Evolutionary conservation across 2,888 invertebrate genomes (phyloP), one percentile per base, ranked within the genome.

Genomic region (Epiblema foenella): DNA sequence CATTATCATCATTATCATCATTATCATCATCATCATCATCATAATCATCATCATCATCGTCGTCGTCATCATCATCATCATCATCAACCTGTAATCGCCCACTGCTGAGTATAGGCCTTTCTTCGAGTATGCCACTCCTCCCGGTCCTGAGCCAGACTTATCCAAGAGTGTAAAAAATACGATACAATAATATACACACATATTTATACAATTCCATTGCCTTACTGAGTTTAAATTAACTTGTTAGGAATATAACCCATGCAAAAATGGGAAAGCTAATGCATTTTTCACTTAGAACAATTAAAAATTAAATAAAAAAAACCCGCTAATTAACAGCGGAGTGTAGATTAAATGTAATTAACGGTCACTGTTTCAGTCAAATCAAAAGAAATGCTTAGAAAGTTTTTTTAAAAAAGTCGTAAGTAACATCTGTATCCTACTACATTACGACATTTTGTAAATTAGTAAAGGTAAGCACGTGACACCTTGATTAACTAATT

Each of bases 401-500:
- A 2, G 0, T 1, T 18, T 4, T 33, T 17, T 15, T 3, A 17
- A 62, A 62, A 57, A 33, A 7, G 12, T 20, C 49, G 7, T 62
- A 51, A 51, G 15, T 51, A 33, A 33, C 15, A 9, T 17, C 11
- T 5, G 17, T 8, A 12, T 63, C 1, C 5, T 12, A 18, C 2
- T 18, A 18, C 2, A 1, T 17, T 37, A 63, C 33, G 49, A 17
- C 33, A 5, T 63, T 56, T 62, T 49, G 29, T 46, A 29, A n/a
- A 8, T 51, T 18, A 51, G 18, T 10, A 7, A 51, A 51, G 1
- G 49, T 46, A 49, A 60, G 60, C 62, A 51, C 74, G 69, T 73
- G 73, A 72, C 69, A 72, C 42, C 69, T 49, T 77, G 76, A 79
- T 81, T 81, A 83, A 75, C 76, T 75, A 79, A 81, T 37, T 64